phyloP scores from a whole-genome alignment of 2,888 invertebrate species.

The Metacarcinus magister region DNA sequence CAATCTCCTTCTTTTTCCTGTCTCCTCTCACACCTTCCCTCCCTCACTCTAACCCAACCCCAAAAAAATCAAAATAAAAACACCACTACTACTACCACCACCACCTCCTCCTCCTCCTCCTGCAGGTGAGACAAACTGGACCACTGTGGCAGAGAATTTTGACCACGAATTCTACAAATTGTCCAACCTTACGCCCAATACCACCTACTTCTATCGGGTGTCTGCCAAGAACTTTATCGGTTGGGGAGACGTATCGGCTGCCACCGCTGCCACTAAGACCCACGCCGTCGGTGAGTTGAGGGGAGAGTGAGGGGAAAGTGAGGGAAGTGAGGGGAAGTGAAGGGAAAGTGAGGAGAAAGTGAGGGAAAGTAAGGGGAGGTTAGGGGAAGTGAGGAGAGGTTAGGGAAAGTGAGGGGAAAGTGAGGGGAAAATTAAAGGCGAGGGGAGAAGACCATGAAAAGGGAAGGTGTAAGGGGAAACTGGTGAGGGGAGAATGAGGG shows the following conservation, averaged over 20 bases:
- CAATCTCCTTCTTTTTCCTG: too few species aligned
- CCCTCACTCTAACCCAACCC: neutral
- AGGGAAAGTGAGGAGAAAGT: neutral
- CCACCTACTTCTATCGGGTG: constrained; percentile 94
- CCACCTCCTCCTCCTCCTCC: constrained; percentile 38
- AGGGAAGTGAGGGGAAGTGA: neutral
- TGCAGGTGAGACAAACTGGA: constrained; percentile 91
- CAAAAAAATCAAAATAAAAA: neutral
- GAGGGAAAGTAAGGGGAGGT: neutral
- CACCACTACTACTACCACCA: neutral
- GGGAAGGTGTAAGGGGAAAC: neutral
- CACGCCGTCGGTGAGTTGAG: constrained; percentile 84
- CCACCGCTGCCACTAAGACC: constrained; percentile 91
- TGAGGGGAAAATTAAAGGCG: neutral
- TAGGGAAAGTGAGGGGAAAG: neutral
- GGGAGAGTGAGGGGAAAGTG: neutral
- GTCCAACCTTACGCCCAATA: constrained; percentile 90
- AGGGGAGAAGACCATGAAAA: neutral
- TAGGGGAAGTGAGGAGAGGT: neutral
- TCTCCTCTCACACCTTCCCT: neutral
- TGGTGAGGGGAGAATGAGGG: neutral
- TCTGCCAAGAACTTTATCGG: constrained; percentile 96
- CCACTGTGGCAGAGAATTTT: constrained; percentile 92
- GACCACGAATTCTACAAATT: constrained; percentile 97
- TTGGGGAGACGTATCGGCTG: constrained; percentile 92